phyloP scores from a whole-genome alignment of 2,113 vertebrate genomes.

The Serilophus lunatus region DNA sequence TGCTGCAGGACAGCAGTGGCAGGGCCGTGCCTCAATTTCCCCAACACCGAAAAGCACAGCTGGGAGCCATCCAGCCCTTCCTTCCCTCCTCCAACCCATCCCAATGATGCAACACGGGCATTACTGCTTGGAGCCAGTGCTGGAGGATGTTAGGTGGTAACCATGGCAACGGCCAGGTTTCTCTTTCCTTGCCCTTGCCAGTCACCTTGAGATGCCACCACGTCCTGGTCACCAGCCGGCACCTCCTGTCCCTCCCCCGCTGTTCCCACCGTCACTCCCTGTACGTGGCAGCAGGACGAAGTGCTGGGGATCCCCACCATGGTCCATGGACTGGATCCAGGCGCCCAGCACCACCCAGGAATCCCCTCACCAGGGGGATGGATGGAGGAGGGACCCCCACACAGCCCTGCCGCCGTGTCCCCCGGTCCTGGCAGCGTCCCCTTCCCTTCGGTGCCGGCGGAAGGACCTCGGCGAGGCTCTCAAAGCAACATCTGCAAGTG shows the following conservation, averaged over 20 bases:
- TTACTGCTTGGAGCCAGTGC: neutral
- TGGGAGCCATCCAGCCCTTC: neutral
- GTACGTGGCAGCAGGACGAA: rapidly evolving
- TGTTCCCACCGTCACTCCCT: neutral
- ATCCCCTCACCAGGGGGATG: rapidly evolving
- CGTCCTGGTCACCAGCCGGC: neutral
- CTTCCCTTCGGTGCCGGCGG: neutral
- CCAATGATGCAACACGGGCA: neutral
- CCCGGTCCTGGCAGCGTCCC: neutral
- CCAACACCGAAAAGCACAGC: rapidly evolving
- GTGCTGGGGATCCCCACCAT: rapidly evolving
- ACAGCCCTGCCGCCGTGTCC: rapidly evolving
- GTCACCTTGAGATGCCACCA: constrained; percentile 46
- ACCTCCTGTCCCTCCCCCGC: rapidly evolving
- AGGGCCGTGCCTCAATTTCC: neutral
- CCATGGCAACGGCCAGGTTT: constrained; percentile 54
- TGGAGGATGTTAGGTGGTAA: constrained; percentile 19
- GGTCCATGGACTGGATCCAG: rapidly evolving
- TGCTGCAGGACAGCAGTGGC: rapidly evolving
- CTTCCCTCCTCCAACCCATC: neutral
- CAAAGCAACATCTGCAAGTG: constrained; percentile 66
- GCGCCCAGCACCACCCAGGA: rapidly evolving
- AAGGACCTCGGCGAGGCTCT: neutral
- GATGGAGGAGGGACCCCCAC: neutral
- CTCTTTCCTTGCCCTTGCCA: constrained; percentile 41